Evolutionary conservation across 1,140 invertebrate species (phyloP).

Genomic region (Tribolium madens): DNA sequence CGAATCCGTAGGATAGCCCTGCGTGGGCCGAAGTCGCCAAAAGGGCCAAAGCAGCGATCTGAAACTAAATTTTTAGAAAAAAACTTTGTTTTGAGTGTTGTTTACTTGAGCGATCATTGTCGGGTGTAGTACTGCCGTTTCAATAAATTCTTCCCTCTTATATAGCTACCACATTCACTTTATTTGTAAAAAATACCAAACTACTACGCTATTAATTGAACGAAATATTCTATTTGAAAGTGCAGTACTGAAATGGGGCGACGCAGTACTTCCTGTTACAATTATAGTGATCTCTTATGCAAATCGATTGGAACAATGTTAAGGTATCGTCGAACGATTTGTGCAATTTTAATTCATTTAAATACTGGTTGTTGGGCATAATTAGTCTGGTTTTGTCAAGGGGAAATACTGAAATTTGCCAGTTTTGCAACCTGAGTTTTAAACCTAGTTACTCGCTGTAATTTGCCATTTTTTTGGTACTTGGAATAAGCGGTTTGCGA

Average conservation of each 20-base stretch:
- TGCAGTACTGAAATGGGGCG: constrained; percentile 13
- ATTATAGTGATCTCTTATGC: constrained; percentile 2
- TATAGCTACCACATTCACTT: constrained; percentile 32
- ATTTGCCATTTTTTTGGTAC: background rate
- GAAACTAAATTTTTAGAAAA: background rate
- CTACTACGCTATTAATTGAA: constrained; percentile 33
- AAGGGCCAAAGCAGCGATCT: background rate
- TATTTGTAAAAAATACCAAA: constrained; percentile 29
- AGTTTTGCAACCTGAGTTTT: constrained; percentile 16
- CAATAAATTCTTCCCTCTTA: constrained; percentile 6
- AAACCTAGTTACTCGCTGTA: background rate
- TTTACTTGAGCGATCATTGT: constrained; percentile 31
- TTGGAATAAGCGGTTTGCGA: background rate
- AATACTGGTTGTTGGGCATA: too few species aligned
- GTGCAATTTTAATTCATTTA: background rate
- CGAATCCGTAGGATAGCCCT: constrained; percentile 6
- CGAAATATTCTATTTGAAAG: constrained; percentile 40
- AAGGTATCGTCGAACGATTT: background rate
- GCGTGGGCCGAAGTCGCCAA: background rate
- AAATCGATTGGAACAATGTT: background rate
- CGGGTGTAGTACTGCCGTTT: background rate
- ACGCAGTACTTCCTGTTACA: constrained; percentile 12
- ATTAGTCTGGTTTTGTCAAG: background rate
- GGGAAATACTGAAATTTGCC: constrained; percentile 14
- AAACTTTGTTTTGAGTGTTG: background rate